Percentiles rank a stretch among this genome's conserved stretches.
These are phyloP conservation scores for Dasysyrphus tricinctus DNA, from an alignment of 2,888 invertebrate species.

Conservation along the genomic window DNA sequence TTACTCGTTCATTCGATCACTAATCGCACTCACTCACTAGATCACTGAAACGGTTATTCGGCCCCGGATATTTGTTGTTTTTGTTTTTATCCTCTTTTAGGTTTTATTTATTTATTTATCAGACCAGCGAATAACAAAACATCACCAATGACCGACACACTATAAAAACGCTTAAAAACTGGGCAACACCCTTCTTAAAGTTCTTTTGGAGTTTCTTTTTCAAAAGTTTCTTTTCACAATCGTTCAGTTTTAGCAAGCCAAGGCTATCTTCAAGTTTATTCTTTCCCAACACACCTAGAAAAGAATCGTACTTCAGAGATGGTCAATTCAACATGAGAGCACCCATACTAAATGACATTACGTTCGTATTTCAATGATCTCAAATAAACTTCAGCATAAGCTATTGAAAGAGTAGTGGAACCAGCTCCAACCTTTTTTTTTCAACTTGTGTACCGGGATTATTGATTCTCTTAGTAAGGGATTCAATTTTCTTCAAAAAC, in stretches of 20 bases:
- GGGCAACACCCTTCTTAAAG: slow-evolving; percentile 97
- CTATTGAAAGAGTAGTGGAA: slow-evolving; percentile 99
- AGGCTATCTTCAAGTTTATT: slow-evolving; percentile 96
- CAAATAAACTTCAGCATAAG: slow-evolving; percentile 96
- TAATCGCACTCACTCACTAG: too few relatives aligned
- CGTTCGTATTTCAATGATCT: slow-evolving; percentile 91
- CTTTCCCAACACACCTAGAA: slow-evolving; percentile 94
- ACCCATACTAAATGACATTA: slow-evolving; percentile 95
- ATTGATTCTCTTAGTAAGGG: slow-evolving; percentile 95
- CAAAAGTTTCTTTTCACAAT: slow-evolving; percentile 91
- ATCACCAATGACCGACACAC: background rate
- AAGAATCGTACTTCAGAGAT: slow-evolving; percentile 96
- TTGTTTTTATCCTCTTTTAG: slow-evolving; percentile 17
- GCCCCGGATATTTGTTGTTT: too few relatives aligned
- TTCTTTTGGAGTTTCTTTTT: slow-evolving; percentile 96
- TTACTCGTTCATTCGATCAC: too few relatives aligned
- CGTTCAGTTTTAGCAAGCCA: slow-evolving; percentile 93
- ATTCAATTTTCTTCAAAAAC: slow-evolving; percentile 91
- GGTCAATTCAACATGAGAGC: slow-evolving; percentile 95
- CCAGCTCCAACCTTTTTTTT: slow-evolving; percentile 98
- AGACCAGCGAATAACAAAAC: slow-evolving; percentile 32
- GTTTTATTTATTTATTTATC: slow-evolving; percentile 23
- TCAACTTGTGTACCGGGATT: slow-evolving; percentile 96
- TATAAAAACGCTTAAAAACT: slow-evolving; percentile 82
- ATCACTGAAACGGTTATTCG: too few relatives aligned